These are phyloP conservation scores for Homarus gammarus DNA, from an alignment of 2,888 invertebrate species.

Conservation along the genomic window DNA sequence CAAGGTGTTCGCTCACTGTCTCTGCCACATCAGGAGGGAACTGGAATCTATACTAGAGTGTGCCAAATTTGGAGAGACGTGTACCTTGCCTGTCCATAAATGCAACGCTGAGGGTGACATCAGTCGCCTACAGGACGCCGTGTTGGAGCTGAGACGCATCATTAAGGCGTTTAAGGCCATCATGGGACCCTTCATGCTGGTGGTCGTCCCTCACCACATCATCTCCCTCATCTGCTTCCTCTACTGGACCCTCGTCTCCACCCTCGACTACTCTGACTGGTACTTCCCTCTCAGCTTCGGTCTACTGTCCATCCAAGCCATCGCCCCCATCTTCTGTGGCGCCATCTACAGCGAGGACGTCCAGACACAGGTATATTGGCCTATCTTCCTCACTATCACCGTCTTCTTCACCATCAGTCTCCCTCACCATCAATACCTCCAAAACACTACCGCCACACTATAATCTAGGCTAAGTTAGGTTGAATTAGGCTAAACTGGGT, in stretches of 20 bases:
- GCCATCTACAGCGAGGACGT: conserved; percentile 76
- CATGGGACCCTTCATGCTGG: conserved; percentile 75
- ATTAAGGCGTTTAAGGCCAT: conserved; percentile 71
- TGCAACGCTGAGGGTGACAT: conserved; percentile 73
- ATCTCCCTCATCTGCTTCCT: conserved; percentile 76
- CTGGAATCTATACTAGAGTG: conserved; percentile 72
- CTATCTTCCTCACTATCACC: no score
- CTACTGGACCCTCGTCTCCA: conserved; percentile 75
- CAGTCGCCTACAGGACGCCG: conserved; percentile 71
- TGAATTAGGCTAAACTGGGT: no score
- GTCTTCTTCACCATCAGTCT: no score
- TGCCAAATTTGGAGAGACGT: conserved; percentile 40
- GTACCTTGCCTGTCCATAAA: conserved; percentile 61
- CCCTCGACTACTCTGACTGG: conserved; percentile 75
- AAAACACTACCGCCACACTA: no score
- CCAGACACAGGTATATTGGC: conserved; percentile 73
- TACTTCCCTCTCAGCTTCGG: conserved; percentile 75
- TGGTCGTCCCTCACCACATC: conserved; percentile 74
- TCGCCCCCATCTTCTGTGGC: conserved; percentile 74
- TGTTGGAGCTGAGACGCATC: conserved; percentile 65
- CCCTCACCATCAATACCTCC: no score
- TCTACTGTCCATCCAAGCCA: conserved; percentile 74
- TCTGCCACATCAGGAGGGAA: conserved; percentile 64
- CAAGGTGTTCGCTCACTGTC: conserved; percentile 64
- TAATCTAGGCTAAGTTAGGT: no score